Evolutionary conservation across 2,888 invertebrate genomes (phyloP).

Genomic region (Pristionchus maxplancki): DNA sequence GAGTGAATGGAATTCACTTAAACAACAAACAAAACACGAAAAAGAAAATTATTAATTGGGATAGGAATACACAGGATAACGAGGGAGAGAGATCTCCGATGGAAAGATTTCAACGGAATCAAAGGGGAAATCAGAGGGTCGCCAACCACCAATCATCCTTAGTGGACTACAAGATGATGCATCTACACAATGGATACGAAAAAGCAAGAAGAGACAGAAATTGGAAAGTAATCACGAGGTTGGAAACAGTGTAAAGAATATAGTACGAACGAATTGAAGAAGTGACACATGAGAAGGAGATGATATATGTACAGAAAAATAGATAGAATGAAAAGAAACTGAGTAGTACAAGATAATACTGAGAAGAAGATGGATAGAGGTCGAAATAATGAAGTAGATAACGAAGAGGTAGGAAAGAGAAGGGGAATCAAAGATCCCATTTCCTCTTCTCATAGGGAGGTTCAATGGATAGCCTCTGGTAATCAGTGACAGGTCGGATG

Average conservation of each 20-base stretch:
- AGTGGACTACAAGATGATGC: not conserved
- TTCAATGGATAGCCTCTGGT: conserved; percentile 3
- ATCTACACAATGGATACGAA: not conserved
- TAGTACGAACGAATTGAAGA: not conserved
- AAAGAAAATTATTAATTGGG: not conserved
- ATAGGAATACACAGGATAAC: not conserved
- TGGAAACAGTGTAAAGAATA: not conserved
- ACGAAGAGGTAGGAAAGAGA: not conserved
- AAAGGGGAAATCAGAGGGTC: not conserved
- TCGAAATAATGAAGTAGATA: not conserved
- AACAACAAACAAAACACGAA: conserved; percentile 34
- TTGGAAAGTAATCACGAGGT: not conserved
- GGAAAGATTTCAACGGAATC: not conserved
- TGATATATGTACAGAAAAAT: conserved; percentile 17
- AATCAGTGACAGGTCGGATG: not conserved
- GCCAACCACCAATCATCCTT: not conserved
- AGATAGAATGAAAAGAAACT: not conserved
- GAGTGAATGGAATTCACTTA: not conserved
- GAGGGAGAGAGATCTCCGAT: conserved; percentile 38
- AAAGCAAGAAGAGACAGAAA: not conserved
- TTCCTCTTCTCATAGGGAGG: conserved; percentile 9
- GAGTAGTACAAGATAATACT: conserved; percentile 33
- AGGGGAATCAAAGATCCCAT: not conserved
- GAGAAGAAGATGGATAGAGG: not conserved
- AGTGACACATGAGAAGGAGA: conserved; percentile 5